These are phyloP conservation scores for Morelia viridis DNA, from an alignment of 2,797 vertebrate species.

Conservation along the genomic window DNA sequence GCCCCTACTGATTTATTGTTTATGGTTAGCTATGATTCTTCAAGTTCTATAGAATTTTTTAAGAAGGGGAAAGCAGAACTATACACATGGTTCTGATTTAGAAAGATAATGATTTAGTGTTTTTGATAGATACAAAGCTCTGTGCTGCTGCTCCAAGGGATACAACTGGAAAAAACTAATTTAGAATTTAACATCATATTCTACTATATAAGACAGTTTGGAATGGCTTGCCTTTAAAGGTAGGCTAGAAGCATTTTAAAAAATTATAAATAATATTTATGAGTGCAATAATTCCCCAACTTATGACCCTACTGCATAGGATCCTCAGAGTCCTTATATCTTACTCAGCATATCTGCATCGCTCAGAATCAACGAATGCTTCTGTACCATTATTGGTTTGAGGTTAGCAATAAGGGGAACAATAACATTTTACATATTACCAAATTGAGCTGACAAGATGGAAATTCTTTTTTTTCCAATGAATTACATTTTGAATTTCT, in stretches of 20 bases:
- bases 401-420: background rate
- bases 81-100: no score
- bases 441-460: background rate
- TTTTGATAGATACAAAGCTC: background rate
- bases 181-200: background rate
- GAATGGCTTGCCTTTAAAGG: no score
- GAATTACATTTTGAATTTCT: no score
- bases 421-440: background rate
- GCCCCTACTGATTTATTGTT: background rate
- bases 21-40: background rate
- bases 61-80: background rate
- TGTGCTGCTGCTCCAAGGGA: background rate
- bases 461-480: background rate
- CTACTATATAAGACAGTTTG: no score
- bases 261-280: no score
- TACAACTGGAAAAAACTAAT: background rate
- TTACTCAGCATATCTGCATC: background rate
- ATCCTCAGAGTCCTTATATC: no score
- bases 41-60: background rate
- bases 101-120: no score
- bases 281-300: no score
- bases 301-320: no score
- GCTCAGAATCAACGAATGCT: background rate
- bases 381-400: background rate
- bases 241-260: no score